Conservation (phyloP, 53 echinoderm and acorn worm species). For the Paelopatides confundens region DNA sequence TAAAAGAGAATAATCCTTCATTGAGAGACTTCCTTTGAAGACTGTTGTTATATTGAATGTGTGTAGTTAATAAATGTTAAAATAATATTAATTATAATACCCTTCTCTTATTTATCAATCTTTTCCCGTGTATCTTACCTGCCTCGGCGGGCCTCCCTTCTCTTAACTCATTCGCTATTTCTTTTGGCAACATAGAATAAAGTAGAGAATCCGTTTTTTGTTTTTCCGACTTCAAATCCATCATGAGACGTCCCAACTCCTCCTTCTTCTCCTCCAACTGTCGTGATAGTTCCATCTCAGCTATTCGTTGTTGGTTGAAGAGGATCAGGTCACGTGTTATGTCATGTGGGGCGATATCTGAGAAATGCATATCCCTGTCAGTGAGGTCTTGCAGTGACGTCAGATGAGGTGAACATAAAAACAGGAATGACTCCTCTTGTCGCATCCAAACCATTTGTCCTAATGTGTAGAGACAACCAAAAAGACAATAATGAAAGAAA, state of each 20-base stretch:
- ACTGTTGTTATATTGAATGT: no score
- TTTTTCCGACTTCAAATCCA: slow-evolving; percentile 76
- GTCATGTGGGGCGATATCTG: slow-evolving; percentile 91
- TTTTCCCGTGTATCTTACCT: slow-evolving; percentile 54
- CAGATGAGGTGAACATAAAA: slow-evolving; percentile 80
- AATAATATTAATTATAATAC: no score
- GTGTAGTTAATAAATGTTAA: no score
- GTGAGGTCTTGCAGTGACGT: slow-evolving; percentile 75
- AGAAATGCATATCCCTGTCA: slow-evolving; percentile 81
- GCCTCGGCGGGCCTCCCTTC: slow-evolving; percentile 81
- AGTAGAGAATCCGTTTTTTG: slow-evolving; percentile 84
- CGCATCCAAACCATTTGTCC: slow-evolving; percentile 96
- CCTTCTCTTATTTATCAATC: background rate
- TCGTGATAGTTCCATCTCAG: slow-evolving; percentile 84
- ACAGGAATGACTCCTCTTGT: slow-evolving; percentile 55
- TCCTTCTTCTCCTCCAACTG: slow-evolving; percentile 92
- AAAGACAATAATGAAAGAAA: no score
- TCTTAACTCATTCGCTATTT: slow-evolving; percentile 83
- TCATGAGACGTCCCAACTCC: slow-evolving; percentile 79
- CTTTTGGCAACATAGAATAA: slow-evolving; percentile 84
- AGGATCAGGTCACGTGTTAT: slow-evolving; percentile 89
- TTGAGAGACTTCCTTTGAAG: no score
- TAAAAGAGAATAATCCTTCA: no score
- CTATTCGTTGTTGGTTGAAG: slow-evolving; percentile 88
- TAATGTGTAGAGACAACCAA: no score